These are phyloP conservation scores for Lochmaea capreae DNA, from an alignment of 2,888 invertebrate species.

Conservation along the genomic window DNA sequence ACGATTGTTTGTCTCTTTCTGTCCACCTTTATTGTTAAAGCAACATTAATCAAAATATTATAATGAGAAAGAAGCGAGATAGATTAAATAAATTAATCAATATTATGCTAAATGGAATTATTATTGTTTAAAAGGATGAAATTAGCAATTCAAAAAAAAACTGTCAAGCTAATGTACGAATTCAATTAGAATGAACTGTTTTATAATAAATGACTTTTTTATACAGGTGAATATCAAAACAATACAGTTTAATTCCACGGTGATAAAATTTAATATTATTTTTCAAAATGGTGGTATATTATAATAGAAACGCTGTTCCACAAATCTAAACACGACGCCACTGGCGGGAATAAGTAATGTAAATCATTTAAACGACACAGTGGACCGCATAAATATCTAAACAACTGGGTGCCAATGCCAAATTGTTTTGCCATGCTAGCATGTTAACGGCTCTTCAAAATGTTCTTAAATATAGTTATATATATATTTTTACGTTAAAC, in stretches of 20 bases:
- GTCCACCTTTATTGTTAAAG: neutral
- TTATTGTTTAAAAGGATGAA: neutral
- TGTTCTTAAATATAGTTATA: too few relatives aligned
- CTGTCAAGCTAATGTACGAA: constrained; percentile 8
- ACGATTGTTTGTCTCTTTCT: neutral
- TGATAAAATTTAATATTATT: neutral
- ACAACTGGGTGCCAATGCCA: too few relatives aligned
- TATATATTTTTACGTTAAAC: constrained; percentile 12
- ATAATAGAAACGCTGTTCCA: neutral
- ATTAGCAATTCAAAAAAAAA: constrained; percentile 6
- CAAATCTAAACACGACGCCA: too few relatives aligned
- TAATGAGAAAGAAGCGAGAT: neutral
- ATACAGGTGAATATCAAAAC: neutral
- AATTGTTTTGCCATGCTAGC: too few relatives aligned
- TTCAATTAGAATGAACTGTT: constrained; percentile 6
- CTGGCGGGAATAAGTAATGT: too few relatives aligned
- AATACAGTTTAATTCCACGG: neutral
- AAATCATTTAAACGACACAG: too few relatives aligned
- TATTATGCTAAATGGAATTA: neutral
- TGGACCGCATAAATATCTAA: too few relatives aligned
- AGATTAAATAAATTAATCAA: neutral
- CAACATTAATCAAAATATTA: neutral
- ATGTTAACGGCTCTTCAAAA: too few relatives aligned
- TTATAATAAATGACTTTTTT: neutral
- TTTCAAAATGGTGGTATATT: neutral